These are phyloP conservation scores for Hipparchia semele DNA, from an alignment of 2,888 invertebrate species.

Conservation along the genomic window DNA sequence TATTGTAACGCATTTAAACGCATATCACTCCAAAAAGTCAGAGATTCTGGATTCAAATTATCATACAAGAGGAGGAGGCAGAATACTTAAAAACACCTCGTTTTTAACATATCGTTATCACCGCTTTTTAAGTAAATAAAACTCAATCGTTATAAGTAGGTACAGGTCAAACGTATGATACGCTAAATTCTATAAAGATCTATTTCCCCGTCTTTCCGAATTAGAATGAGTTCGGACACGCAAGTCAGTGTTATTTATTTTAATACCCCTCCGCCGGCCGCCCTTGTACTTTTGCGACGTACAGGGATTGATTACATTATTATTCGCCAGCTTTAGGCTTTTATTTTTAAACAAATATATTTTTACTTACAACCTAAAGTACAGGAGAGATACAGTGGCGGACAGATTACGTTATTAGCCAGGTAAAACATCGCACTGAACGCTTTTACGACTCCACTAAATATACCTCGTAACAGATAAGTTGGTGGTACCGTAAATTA, in stretches of 20 bases:
- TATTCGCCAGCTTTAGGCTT: background rate
- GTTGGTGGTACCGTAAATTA: too few species aligned
- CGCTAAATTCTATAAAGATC: constrained; percentile 44
- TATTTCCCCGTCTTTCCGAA: constrained; percentile 39
- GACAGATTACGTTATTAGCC: too few species aligned
- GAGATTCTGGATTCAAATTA: too few species aligned
- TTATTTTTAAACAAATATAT: too few species aligned
- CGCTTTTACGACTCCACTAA: too few species aligned
- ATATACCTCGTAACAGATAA: too few species aligned
- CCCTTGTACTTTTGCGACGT: background rate
- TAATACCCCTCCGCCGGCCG: constrained; percentile 7
- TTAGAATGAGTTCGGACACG: constrained; percentile 49
- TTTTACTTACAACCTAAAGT: too few species aligned
- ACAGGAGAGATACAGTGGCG: too few species aligned
- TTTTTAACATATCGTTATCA: background rate
- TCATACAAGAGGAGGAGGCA: too few species aligned
- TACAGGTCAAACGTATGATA: constrained; percentile 34
- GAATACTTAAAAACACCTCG: background rate
- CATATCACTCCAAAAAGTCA: too few species aligned
- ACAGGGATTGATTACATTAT: constrained; percentile 6
- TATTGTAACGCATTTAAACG: too few species aligned
- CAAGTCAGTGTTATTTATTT: constrained; percentile 39
- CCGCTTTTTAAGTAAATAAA: constrained; percentile 1
- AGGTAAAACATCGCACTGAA: too few species aligned
- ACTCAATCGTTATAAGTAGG: constrained; percentile 16